Evolutionary conservation across 2,113 vertebrate genomes (phyloP).

Genomic region (Cavia aperea): DNA sequence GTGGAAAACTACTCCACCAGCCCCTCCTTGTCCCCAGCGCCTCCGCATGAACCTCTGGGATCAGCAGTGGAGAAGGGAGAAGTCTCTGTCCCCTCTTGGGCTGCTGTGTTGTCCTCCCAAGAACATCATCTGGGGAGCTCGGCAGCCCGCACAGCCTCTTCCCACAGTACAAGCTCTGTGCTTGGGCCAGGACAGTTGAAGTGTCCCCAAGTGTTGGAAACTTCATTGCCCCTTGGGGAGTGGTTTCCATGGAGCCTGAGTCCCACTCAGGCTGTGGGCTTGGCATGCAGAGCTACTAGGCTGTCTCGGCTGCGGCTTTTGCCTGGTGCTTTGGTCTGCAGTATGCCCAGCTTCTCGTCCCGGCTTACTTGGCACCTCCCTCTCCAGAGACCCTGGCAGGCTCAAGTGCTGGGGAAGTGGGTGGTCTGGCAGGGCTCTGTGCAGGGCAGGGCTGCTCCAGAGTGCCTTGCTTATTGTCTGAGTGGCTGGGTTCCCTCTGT

Average conservation of each 20-base stretch:
- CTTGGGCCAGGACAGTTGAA: neutral
- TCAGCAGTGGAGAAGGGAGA: neutral
- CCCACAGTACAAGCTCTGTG: conserved; percentile 42
- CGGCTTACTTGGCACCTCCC: neutral
- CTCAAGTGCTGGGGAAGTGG: neutral
- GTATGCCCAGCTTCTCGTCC: neutral
- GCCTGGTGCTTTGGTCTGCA: neutral
- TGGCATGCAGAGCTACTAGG: neutral
- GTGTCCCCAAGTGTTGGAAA: neutral
- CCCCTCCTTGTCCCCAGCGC: neutral
- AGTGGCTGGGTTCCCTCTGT: neutral
- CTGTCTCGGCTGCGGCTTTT: neutral
- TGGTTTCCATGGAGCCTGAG: conserved; percentile 14
- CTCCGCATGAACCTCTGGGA: neutral
- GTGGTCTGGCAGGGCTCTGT: neutral
- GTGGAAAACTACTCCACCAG: conserved; percentile 40
- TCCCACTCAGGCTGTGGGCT: neutral
- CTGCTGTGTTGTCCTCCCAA: neutral
- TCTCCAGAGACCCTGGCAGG: neutral
- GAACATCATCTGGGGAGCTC: neutral
- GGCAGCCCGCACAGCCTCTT: neutral
- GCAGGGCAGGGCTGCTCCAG: neutral
- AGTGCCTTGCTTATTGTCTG: neutral
- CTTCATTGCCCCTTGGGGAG: conserved; percentile 45
- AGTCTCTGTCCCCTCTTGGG: neutral